These are phyloP conservation scores for Brenthis ino DNA, from an alignment of 2,888 invertebrate genomes.

Conservation along the genomic window DNA sequence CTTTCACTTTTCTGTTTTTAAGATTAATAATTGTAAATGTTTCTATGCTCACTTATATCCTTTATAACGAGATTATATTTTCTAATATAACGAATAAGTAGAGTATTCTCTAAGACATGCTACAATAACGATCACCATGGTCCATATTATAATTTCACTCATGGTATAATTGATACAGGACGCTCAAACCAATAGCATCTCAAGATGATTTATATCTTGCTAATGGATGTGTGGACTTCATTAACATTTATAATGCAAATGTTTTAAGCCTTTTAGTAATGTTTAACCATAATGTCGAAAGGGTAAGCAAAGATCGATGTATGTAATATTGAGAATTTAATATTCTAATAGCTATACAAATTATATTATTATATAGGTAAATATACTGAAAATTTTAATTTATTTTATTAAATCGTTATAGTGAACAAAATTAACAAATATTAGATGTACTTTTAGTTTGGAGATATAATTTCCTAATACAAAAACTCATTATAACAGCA, in stretches of 20 bases:
- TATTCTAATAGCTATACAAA: not conserved
- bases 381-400: not conserved
- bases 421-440: no score
- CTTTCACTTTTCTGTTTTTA: no score
- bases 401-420: not conserved
- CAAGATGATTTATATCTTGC: constrained; percentile 68
- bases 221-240: constrained; percentile 77
- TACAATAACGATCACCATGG: constrained; percentile 28
- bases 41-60: no score
- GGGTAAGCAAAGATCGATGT: constrained; percentile 26
- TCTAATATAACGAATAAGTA: not conserved
- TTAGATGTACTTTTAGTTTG: no score
- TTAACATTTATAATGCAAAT: constrained; percentile 81
- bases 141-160: constrained; percentile 23
- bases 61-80: not conserved
- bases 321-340: not conserved
- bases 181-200: constrained; percentile 72
- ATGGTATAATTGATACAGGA: constrained; percentile 66
- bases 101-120: constrained; percentile 15
- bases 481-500: no score
- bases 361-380: not conserved
- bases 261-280: constrained; percentile 23
- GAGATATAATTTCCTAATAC: no score
- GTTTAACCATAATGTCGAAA: constrained; percentile 26
- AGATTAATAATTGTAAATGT: no score